Evolutionary conservation across 2,888 invertebrate genomes (phyloP), one percentile per base, ranked within the genome.

Genomic region (Protophormia terraenovae): DNA sequence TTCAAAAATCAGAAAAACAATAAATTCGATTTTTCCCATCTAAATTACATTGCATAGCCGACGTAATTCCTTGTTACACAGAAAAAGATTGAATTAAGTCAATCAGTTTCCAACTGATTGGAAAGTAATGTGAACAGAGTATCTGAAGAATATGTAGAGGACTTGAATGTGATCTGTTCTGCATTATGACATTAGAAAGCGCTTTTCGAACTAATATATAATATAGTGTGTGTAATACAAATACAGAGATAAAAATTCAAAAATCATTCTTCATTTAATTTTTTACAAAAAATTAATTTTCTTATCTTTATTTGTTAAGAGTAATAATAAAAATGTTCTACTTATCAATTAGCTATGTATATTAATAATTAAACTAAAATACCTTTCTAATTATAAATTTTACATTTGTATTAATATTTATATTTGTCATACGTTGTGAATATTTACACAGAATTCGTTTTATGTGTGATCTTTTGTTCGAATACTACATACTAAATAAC

Each of bases 311-410:
- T 41, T n/a, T 41, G 27, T 45, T n/a, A 29, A 10, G 27, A 41
- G 58, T 24, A 60, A 19, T n/a, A 19, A 72, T 2, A 75, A 53
- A 76, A 24, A 64, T 29, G 38, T 47, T 60, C 32, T 78, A 69
- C 60, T 60, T 69, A 60, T 38, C 24, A 35, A 45, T 60, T 41
- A 55, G 27, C 22, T 45, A 29, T 32, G n/a, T n/a, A 32, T 8
- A 66, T 32, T 45, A 77, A 27, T n/a, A 76, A 12, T 62, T 64
- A 66, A 14, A 76, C 16, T 29, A n/a, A 66, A 73, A 50, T 73
- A 66, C 10, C 14, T 19, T 47, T 19, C 19, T 60, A 19, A 12
- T n/a, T 29, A 16, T 24, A 27, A 32, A 41, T 16, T 58, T 16
- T n/a, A 8, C 22, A 22, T 47, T 32, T 1, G 6, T 32, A n/a